Base-by-base conservation (phyloP, 2,113 vertebrate genomes). In the Varanus komodoensis region DNA sequence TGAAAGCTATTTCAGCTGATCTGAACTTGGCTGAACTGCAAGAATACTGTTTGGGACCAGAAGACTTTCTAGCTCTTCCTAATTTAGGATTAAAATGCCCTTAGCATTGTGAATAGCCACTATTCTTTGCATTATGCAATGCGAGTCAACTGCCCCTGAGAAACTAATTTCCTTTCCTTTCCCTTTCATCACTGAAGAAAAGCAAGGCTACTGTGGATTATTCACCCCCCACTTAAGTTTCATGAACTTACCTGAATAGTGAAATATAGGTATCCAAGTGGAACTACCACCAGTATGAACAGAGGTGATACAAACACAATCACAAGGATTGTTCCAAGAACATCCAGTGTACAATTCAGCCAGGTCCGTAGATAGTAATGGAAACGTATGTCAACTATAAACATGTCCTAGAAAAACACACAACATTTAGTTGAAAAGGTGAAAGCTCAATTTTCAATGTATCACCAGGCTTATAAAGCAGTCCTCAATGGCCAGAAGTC, bases 311-410 rank as follows among this genome's bases (percentile, higher is more conserved):
- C 94, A 91, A 82, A 95, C 11, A 85, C 81, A 87, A 97, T 96
- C 73, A 97, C 93, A 68, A 97, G 89, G 23, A 96, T 68, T 50
- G 95, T 97, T 85, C 94, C 96, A 71, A 91, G 69, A 85, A 97
- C 94, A 89, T 96, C 96, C 89, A 97, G 73, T 8, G 95, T 95
- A 91, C 94, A 97, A 27, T 93, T 96, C n/a, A 97, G 54, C 95
- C 96, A 97, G 21, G 84, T 95, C 81, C 93, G 88, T 81, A 97
- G 80, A 57, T 95, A 96, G 89, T 96, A 96, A 94, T 97, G 95
- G 88, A 97, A 96, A 79, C 90, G 78, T 15, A 95, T 1, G 17
- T 97, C 97, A 94, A 96, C 91, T 77, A 96, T 82, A 93, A 95
- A 93, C 34, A 97, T 95, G 74, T 97, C 96, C 96, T 97, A 82